These are phyloP conservation scores for Nycticryphes semicollaris DNA, from an alignment of 2,113 vertebrate genomes.

Conservation along the genomic window DNA sequence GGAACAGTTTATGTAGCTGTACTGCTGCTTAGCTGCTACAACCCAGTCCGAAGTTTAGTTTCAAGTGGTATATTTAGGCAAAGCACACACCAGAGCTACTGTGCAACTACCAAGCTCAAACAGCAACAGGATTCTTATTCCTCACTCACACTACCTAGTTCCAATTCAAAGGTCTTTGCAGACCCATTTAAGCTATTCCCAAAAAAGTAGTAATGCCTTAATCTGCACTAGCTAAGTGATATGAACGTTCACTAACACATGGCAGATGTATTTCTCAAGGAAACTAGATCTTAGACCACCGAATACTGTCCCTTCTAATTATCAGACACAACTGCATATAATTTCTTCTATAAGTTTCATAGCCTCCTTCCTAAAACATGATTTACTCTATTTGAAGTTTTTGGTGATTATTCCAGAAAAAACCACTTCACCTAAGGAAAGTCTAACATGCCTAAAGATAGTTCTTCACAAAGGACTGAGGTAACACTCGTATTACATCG, in stretches of 20 bases:
- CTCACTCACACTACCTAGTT: background rate
- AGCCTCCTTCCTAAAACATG: background rate
- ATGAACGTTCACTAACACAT: background rate
- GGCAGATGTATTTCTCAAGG: background rate
- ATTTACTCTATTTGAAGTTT: background rate
- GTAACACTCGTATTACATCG: accelerated
- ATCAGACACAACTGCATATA: background rate
- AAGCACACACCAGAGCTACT: background rate
- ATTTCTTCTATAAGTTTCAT: background rate
- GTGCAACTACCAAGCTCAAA: background rate
- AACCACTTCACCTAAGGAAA: background rate
- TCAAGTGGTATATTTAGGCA: background rate
- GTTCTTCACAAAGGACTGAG: background rate
- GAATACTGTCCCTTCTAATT: background rate
- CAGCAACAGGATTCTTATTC: background rate
- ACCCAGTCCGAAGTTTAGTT: background rate
- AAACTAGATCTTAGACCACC: background rate
- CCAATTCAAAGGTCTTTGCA: background rate
- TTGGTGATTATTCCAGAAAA: background rate
- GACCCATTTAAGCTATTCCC: background rate
- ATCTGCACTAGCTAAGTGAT: background rate
- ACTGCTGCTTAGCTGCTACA: background rate
- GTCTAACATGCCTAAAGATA: background rate
- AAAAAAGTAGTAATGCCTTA: background rate
- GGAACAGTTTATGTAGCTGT: background rate